Conservation (phyloP, 1,140 invertebrate genomes). For the Aphaenogaster rudis region DNA sequence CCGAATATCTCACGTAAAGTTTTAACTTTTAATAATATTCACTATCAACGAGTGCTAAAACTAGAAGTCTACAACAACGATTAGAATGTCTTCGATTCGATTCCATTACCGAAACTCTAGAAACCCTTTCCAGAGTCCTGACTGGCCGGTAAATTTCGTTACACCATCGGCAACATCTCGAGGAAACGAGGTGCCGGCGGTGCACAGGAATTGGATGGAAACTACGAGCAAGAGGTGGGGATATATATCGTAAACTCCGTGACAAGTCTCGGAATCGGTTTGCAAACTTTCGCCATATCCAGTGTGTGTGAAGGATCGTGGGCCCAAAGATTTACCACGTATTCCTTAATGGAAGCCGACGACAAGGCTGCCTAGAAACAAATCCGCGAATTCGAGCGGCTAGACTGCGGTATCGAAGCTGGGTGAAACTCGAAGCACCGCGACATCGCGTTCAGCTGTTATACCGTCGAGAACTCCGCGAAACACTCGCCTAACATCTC, state of each 20-base stretch:
- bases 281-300: slow-evolving; percentile 63
- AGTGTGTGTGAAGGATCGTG: slow-evolving; percentile 53
- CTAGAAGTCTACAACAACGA: neutral
- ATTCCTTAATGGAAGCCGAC: slow-evolving; percentile 61
- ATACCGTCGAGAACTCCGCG: slow-evolving; percentile 23
- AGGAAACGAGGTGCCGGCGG: slow-evolving; percentile 50
- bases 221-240: slow-evolving; percentile 33
- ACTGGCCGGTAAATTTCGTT: slow-evolving; percentile 50
- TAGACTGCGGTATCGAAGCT: slow-evolving; percentile 40
- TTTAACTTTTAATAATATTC: neutral
- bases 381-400: slow-evolving; percentile 56
- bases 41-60: neutral
- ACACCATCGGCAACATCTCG: slow-evolving; percentile 47
- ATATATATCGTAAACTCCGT: slow-evolving; percentile 63
- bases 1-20: neutral
- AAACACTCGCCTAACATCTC: slow-evolving; percentile 38
- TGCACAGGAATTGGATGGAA: slow-evolving; percentile 55
- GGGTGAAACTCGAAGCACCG: slow-evolving; percentile 46
- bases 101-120: neutral
- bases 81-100: neutral
- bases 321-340: slow-evolving; percentile 59
- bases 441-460: slow-evolving; percentile 40
- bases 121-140: neutral
- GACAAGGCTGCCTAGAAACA: slow-evolving; percentile 53
- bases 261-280: slow-evolving; percentile 66